Evolutionary conservation across 2,797 vertebrate genomes (phyloP).

Genomic region (Rhodeus uyekii): DNA sequence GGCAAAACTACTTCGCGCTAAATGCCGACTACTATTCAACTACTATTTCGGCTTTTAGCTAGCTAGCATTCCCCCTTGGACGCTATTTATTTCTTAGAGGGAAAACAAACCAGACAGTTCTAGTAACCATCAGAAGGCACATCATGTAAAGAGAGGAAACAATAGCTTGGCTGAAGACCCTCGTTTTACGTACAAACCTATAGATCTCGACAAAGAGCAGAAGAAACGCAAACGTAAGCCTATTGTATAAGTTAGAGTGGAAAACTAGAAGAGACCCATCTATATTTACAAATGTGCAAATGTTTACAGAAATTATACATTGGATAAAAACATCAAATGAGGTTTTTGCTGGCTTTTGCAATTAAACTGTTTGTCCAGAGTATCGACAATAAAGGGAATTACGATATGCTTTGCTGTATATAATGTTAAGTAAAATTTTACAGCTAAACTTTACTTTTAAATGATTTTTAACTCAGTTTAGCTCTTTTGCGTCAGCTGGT

Average conservation of each 20-base stretch:
- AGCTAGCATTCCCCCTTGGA: conserved; percentile 9
- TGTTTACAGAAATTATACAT: conserved; percentile 65
- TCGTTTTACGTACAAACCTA: conserved; percentile 53
- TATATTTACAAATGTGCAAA: conserved; percentile 83
- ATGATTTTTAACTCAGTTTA: neutral
- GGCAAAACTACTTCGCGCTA: conserved; percentile 37
- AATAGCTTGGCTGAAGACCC: conserved; percentile 65
- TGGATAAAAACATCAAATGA: conserved; percentile 61
- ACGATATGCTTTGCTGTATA: neutral
- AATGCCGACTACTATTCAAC: conserved; percentile 8
- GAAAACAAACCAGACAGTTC: conserved; percentile 38
- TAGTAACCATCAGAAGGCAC: conserved; percentile 73
- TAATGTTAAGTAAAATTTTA: neutral
- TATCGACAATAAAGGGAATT: neutral
- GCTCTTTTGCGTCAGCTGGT: neutral
- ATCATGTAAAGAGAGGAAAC: conserved; percentile 66
- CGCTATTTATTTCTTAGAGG: neutral
- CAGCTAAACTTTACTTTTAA: neutral
- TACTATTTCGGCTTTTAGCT: conserved; percentile 21
- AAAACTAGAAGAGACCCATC: conserved; percentile 66
- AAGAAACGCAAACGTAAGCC: conserved; percentile 21
- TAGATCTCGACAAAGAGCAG: conserved; percentile 24
- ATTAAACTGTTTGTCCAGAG: conserved; percentile 42
- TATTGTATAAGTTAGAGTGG: conserved; percentile 44
- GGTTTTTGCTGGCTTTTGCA: conserved; percentile 59